A percentile compares a stretch with the other conserved stretches of the same genome.
phyloP scores from a whole-genome alignment of 30 jellyfish, hydroid and myxozoan genomes.

The Pseudorhiza aurosa region DNA sequence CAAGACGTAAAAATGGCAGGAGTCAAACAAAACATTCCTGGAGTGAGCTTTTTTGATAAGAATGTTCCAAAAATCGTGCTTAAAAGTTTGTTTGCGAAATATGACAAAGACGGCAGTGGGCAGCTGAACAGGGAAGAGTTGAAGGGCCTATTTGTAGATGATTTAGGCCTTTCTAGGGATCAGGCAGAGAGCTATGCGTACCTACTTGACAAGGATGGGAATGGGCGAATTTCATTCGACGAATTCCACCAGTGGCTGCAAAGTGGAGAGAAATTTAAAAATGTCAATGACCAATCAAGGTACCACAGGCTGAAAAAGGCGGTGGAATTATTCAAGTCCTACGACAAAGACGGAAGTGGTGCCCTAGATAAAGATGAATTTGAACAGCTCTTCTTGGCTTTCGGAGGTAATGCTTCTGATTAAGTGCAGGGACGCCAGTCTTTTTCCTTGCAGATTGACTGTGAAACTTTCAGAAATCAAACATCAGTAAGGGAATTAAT shows the following conservation, averaged over 20 bases:
- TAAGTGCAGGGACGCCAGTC: too few species aligned
- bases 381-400: constrained; percentile 54
- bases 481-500: too few species aligned
- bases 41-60: constrained; percentile 79
- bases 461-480: too few species aligned
- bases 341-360: constrained; percentile 87
- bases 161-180: constrained; percentile 82
- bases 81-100: constrained; percentile 83
- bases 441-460: too few species aligned
- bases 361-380: constrained; percentile 86
- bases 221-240: constrained; percentile 75
- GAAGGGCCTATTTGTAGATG: constrained; percentile 75
- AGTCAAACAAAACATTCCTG: constrained; percentile 8
- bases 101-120: constrained; percentile 90
- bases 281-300: constrained; percentile 78
- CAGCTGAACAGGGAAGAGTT: constrained; percentile 67
- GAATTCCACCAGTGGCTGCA: constrained; percentile 92
- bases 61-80: constrained; percentile 81
- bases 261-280: constrained; percentile 88
- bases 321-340: constrained; percentile 82
- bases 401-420: constrained; percentile 76
- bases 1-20: constrained; percentile 1
- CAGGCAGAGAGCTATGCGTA: constrained; percentile 87
- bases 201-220: constrained; percentile 94
- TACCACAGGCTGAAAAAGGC: constrained; percentile 82